Evolutionary conservation across 2,113 vertebrate genomes (phyloP), one percentile per base, ranked within the genome.

Genomic region (Colossoma macropomum): DNA sequence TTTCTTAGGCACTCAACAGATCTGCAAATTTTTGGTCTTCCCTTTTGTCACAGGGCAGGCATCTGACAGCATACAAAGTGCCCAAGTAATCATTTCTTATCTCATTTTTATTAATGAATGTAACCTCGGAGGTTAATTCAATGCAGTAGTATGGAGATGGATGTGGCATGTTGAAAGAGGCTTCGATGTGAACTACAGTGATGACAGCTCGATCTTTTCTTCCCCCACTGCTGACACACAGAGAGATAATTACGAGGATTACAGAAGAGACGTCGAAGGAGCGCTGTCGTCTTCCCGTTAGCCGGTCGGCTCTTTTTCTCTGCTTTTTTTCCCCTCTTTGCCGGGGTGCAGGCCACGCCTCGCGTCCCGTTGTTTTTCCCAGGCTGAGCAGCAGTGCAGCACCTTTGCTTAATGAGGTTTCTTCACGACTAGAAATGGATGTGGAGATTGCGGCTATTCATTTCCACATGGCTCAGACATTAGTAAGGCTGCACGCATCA

Each of bases 71-170:
- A 81, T 66, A 82, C 77, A 80, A 80, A 83, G 73, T 50, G 71
- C 50, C 52, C 75, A 45, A 85, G 86, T 77, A 84, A 84, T 85
- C 75, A 87, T 90, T 85, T 83, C 72, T 89, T 85, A 88, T 90
- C 88, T 81, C 82, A 77, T 89, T 87, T 88, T 87, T 89, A 87
- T 89, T 89, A 90, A 89, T 88, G 85, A 88, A 85, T 82, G 76
- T 87, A 86, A 86, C 84, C 85, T 79, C 52, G 1, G 48, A 15
- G 88, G 88, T 90, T 88, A 88, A 88, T 89, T 87, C 48, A 74
- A 86, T 88, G 84, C 86, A 21, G 71, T 68, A 68, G 77, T 84
- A 77, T 82, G 75, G 80, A 52, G 80, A 84, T 17, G 50, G 86
- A 87, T 80, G 79, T 50, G 73, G 52, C 60, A n/a, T 4, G 45